phyloP scores from a whole-genome alignment of 2,888 invertebrate genomes.

The Meta bourneti region DNA sequence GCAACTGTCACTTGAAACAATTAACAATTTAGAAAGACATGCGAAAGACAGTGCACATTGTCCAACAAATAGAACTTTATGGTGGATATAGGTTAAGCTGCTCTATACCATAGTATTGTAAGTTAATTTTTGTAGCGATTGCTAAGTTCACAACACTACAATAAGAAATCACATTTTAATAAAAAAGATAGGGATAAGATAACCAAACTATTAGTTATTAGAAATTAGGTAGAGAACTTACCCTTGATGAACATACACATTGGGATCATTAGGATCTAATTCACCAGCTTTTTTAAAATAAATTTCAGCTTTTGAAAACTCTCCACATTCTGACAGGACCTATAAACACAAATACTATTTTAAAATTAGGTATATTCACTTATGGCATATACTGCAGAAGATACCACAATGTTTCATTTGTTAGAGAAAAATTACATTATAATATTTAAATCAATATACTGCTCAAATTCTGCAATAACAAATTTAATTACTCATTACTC shows the following conservation, averaged over 20 bases:
- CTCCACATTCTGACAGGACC: conserved; percentile 90
- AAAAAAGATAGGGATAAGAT: too few species aligned
- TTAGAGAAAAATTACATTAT: neutral
- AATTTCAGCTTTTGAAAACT: conserved; percentile 90
- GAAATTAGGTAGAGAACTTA: conserved; percentile 13
- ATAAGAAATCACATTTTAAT: too few species aligned
- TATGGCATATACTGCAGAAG: neutral
- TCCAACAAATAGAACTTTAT: too few species aligned
- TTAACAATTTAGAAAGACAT: too few species aligned
- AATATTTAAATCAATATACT: neutral
- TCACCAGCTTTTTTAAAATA: conserved; percentile 90
- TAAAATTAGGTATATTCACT: neutral
- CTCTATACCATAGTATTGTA: too few species aligned
- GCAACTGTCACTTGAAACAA: too few species aligned
- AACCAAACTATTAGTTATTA: too few species aligned
- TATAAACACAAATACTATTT: conserved; percentile 78
- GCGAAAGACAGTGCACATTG: too few species aligned
- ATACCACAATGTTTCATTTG: neutral
- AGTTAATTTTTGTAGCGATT: too few species aligned
- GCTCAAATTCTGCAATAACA: neutral
- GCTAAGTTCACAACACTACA: too few species aligned
- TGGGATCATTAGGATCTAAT: conserved; percentile 91
- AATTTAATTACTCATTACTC: neutral
- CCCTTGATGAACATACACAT: conserved; percentile 91
- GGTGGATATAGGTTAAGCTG: too few species aligned